These are phyloP conservation scores for Bos javanicus DNA, from an alignment of 2,113 vertebrate genomes.

Conservation along the genomic window DNA sequence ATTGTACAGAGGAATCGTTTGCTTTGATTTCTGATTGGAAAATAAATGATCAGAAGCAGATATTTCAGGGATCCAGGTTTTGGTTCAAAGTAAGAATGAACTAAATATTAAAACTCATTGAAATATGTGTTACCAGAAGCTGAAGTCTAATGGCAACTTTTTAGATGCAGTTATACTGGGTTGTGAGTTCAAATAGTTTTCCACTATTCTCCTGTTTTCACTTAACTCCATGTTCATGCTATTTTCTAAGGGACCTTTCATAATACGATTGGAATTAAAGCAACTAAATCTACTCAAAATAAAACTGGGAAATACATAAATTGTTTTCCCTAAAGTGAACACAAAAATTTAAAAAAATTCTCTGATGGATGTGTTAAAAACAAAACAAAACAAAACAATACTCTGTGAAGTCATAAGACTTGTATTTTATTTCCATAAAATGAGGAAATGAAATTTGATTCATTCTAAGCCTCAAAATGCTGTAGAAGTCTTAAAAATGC, in stretches of 20 bases:
- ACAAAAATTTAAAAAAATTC: neutral
- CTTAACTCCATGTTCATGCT: neutral
- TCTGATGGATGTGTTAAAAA: neutral
- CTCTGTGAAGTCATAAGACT: neutral
- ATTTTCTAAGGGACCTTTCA: neutral
- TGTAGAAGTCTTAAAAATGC: neutral
- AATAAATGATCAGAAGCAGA: neutral
- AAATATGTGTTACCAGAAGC: neutral
- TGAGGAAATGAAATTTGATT: neutral
- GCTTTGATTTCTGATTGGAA: neutral
- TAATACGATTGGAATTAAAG: neutral
- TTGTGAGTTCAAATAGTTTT: neutral
- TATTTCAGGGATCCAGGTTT: neutral
- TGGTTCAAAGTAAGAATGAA: neutral
- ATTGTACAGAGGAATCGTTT: neutral
- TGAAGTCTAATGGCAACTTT: neutral
- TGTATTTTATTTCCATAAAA: neutral
- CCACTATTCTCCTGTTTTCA: neutral
- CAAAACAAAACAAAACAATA: neutral
- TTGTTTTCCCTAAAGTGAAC: neutral
- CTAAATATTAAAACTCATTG: neutral
- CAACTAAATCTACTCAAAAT: neutral
- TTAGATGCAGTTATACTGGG: neutral
- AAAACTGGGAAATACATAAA: neutral
- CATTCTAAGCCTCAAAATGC: neutral